These are phyloP conservation scores for Uloborus plumipes DNA, from an alignment of 2,888 invertebrate species.

Conservation along the genomic window DNA sequence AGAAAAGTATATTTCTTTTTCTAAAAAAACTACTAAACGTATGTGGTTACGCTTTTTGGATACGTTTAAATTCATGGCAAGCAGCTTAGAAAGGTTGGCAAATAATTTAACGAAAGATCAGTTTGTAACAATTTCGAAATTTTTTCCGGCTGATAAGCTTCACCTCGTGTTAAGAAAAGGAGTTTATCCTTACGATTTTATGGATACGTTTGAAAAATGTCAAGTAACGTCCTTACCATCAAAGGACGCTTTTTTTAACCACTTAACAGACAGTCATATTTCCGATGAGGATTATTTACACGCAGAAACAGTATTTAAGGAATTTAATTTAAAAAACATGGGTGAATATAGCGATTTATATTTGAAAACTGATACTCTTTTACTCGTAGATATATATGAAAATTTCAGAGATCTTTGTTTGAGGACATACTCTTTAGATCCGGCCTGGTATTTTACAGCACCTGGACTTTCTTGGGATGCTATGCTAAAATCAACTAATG, in stretches of 20 bases:
- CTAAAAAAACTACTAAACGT: no score
- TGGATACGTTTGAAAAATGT: slow-evolving; percentile 9
- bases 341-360: slow-evolving; percentile 68
- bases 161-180: slow-evolving; percentile 11
- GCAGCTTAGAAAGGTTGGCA: no score
- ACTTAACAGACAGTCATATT: neutral
- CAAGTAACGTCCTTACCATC: neutral
- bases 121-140: no score
- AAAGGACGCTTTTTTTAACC: no score
- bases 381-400: slow-evolving; percentile 68
- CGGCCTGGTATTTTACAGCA: slow-evolving; percentile 64
- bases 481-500: slow-evolving; percentile 64
- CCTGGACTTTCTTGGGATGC: slow-evolving; percentile 65
- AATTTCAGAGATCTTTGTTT: slow-evolving; percentile 66
- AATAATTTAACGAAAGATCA: no score
- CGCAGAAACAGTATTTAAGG: slow-evolving; percentile 68
- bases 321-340: slow-evolving; percentile 66
- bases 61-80: no score
- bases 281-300: slow-evolving; percentile 13
- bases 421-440: no score
- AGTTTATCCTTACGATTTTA: slow-evolving; percentile 18
- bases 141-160: neutral
- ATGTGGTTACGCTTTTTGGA: no score
- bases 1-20: no score
- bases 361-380: slow-evolving; percentile 63